Percentiles rank a stretch among this genome's conserved stretches.
Evolutionary conservation across 2,113 vertebrate species (phyloP).

Genomic region (Microcebus lehilahytsara): DNA sequence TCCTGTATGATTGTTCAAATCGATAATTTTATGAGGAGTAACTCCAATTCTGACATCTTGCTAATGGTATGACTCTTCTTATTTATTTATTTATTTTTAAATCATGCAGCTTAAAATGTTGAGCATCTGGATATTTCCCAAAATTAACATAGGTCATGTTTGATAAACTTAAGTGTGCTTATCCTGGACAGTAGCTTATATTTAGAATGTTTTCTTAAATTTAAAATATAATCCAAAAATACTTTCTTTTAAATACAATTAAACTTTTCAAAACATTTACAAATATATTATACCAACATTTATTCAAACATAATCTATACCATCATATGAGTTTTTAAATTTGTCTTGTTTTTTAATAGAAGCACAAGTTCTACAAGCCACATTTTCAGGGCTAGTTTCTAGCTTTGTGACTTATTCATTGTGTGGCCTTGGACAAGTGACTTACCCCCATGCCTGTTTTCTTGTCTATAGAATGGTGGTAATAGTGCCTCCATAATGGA

Average conservation of each 20-base stretch:
- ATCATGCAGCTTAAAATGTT: neutral
- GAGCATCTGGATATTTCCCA: neutral
- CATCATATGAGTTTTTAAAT: neutral
- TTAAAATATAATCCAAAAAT: neutral
- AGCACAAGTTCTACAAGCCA: neutral
- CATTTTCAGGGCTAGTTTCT: neutral
- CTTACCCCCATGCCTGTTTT: neutral
- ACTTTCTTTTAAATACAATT: neutral
- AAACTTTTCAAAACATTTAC: neutral
- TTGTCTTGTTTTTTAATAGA: neutral
- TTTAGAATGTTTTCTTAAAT: neutral
- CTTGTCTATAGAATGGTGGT: neutral
- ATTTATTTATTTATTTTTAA: neutral
- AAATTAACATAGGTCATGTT: neutral
- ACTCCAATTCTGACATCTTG: neutral
- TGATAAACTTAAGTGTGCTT: neutral
- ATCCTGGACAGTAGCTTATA: neutral
- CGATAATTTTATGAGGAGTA: neutral
- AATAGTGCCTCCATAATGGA: neutral
- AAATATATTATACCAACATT: neutral
- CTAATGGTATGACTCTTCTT: accelerated
- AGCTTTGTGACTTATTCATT: no score
- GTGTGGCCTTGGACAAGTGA: no score
- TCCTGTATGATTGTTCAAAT: neutral
- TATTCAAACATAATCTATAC: neutral